phyloP scores from a whole-genome alignment of 2,113 vertebrate species.

The Montifringilla adamsi region DNA sequence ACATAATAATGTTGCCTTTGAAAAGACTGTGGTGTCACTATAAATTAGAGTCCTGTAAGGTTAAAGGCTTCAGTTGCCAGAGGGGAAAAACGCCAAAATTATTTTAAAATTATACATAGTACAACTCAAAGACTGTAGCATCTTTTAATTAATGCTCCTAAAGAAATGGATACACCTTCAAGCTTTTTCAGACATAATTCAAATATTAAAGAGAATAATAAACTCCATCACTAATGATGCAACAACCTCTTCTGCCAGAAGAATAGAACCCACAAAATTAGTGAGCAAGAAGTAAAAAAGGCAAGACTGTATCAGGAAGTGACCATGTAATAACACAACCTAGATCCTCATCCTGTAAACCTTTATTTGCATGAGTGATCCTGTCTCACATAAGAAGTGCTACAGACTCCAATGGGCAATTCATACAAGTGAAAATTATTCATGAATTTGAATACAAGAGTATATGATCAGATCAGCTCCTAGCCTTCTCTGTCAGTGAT shows the following conservation, averaged over 20 bases:
- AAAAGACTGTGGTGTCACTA: constrained; percentile 34
- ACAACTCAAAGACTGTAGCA: constrained; percentile 28
- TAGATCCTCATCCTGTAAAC: background rate
- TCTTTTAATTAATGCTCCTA: constrained; percentile 30
- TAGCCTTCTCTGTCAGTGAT: background rate
- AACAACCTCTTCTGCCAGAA: constrained; percentile 2
- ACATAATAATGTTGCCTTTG: constrained; percentile 38
- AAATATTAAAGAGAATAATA: constrained; percentile 60
- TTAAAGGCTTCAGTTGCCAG: background rate
- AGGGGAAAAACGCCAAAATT: constrained; percentile 23
- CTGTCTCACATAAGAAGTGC: constrained; percentile 21
- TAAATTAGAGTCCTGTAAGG: constrained; percentile 20
- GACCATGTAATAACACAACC: background rate
- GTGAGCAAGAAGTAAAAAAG: constrained; percentile 20
- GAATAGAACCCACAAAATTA: constrained; percentile 8
- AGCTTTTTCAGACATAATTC: constrained; percentile 35
- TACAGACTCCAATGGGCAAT: background rate
- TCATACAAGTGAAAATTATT: constrained; percentile 28
- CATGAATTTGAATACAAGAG: constrained; percentile 31
- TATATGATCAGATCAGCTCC: background rate
- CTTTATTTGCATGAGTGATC: constrained; percentile 24
- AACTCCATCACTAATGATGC: constrained; percentile 26
- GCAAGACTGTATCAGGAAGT: background rate
- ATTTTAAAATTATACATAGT: constrained; percentile 44
- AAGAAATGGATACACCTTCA: constrained; percentile 29